phyloP scores from a whole-genome alignment of 2,888 invertebrate species.

The Leptinotarsa haldemani region DNA sequence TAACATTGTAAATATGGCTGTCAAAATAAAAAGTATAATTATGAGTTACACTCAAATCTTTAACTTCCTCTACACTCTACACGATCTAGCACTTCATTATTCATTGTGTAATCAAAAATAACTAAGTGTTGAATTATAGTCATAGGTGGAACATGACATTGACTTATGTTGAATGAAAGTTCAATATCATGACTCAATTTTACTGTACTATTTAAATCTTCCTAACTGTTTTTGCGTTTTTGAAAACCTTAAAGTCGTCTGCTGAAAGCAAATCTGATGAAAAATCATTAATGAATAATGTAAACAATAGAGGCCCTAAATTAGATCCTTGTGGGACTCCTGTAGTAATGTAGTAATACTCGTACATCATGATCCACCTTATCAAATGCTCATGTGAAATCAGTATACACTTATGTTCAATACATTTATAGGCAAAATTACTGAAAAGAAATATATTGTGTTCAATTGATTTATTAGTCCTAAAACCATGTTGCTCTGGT shows the following conservation, averaged over 20 bases:
- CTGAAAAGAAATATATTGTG: neutral
- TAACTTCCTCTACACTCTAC: neutral
- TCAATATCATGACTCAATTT: neutral
- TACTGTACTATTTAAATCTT: neutral
- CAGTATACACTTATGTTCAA: neutral
- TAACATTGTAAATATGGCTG: neutral
- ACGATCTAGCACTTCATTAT: neutral
- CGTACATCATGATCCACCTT: neutral
- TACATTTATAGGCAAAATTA: neutral
- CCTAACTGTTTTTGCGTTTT: neutral
- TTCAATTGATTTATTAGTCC: neutral
- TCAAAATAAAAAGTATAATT: neutral
- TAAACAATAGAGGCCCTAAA: no score
- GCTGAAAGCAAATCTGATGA: no score
- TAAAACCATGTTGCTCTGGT: no score
- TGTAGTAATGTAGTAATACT: neutral
- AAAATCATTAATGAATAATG: no score
- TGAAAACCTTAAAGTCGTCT: no score
- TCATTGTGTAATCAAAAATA: neutral
- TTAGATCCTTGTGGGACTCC: neutral
- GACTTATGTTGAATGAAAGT: neutral
- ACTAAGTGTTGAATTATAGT: neutral
- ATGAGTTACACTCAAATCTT: neutral
- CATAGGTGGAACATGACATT: neutral
- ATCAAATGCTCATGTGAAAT: neutral